phyloP scores from a whole-genome alignment of 2,888 invertebrate genomes.

The Muschampia plurimacula region DNA sequence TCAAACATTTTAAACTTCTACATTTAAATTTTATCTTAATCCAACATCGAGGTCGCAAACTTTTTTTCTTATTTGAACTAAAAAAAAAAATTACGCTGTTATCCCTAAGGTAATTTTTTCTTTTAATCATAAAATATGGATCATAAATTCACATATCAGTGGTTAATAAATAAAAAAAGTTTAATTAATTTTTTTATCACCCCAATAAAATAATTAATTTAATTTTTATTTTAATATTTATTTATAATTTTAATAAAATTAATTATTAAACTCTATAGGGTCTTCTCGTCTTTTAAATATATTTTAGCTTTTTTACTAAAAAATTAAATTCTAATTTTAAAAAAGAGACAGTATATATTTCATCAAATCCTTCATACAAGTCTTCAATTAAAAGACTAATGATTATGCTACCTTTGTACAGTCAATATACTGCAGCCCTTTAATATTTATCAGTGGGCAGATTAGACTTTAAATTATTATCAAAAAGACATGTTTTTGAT shows the following conservation, averaged over 20 bases:
- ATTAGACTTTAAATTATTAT: slow-evolving; percentile 62
- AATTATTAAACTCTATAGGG: slow-evolving; percentile 89
- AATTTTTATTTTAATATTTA: slow-evolving; percentile 60
- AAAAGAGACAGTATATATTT: slow-evolving; percentile 86
- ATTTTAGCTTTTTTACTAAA: slow-evolving; percentile 88
- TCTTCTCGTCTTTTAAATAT: slow-evolving; percentile 90
- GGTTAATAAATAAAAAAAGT: slow-evolving; percentile 74
- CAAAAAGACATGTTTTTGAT: slow-evolving; percentile 92
- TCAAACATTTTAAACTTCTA: slow-evolving; percentile 87
- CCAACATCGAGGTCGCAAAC: slow-evolving; percentile 96
- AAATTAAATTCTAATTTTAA: slow-evolving; percentile 75
- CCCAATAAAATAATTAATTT: slow-evolving; percentile 86
- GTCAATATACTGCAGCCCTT: slow-evolving; percentile 89
- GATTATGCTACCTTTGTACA: slow-evolving; percentile 68
- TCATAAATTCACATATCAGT: slow-evolving; percentile 78
- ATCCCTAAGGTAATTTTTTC: slow-evolving; percentile 93
- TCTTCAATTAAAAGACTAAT: slow-evolving; percentile 91
- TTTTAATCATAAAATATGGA: slow-evolving; percentile 87
- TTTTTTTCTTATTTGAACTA: slow-evolving; percentile 90
- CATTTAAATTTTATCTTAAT: slow-evolving; percentile 90
- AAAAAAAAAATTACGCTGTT: slow-evolving; percentile 93
- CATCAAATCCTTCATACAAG: slow-evolving; percentile 92
- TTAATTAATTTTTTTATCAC: slow-evolving; percentile 86
- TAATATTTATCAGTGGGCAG: slow-evolving; percentile 90
- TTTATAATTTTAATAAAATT: slow-evolving; percentile 70